phyloP scores from a whole-genome alignment of 2,797 vertebrate genomes.

The Fistularia tabacaria region DNA sequence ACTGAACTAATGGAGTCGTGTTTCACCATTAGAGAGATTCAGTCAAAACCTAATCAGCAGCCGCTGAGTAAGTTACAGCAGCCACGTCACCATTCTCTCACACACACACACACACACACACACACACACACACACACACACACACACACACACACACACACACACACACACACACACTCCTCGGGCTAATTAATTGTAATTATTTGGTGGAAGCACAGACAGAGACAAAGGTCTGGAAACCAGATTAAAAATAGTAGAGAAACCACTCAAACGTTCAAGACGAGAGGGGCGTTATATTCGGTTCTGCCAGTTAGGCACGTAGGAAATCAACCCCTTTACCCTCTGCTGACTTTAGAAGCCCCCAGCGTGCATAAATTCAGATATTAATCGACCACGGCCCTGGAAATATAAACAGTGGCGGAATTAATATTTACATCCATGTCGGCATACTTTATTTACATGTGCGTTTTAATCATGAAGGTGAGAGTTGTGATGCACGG shows the following conservation, averaged over 20 bases:
- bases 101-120: background rate
- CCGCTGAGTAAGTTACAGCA: constrained; percentile 13
- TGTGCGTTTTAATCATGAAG: constrained; percentile 18
- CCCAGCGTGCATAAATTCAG: constrained; percentile 35
- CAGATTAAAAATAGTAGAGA: constrained; percentile 50
- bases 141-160: background rate
- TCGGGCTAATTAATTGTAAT: constrained; percentile 57
- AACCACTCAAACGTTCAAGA: constrained; percentile 21
- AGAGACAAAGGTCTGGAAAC: constrained; percentile 37
- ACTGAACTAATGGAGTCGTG: constrained; percentile 24
- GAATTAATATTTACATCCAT: constrained; percentile 54
- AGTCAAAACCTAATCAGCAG: constrained; percentile 49
- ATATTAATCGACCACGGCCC: constrained; percentile 45
- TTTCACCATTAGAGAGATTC: constrained; percentile 19
- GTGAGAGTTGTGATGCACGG: constrained; percentile 33
- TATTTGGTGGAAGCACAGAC: constrained; percentile 39
- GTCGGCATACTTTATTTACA: constrained; percentile 22
- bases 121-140: background rate
- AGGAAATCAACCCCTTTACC: constrained; percentile 48
- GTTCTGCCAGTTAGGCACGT: constrained; percentile 43
- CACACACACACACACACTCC: constrained; percentile 9
- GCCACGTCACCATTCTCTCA: no score
- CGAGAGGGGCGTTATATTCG: constrained; percentile 19
- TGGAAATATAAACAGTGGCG: constrained; percentile 40
- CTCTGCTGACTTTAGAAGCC: constrained; percentile 45